Conservation (phyloP, 2,797 vertebrate species). For the Leptodactylus fallax region DNA sequence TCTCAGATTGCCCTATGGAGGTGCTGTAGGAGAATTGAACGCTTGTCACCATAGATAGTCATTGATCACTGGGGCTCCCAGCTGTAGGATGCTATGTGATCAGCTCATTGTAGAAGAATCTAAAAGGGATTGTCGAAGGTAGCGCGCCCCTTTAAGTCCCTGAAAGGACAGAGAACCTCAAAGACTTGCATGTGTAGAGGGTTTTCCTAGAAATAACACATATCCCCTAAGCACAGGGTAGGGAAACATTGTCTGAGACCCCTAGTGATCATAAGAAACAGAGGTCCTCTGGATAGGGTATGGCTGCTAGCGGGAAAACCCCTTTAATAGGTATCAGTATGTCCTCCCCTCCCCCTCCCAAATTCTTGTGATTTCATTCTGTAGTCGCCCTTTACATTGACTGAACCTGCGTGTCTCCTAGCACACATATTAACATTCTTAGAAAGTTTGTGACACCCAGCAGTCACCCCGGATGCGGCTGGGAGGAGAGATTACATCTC, state of each 20-base stretch:
- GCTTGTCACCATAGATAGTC: neutral
- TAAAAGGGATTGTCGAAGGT: no score
- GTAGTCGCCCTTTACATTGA: neutral
- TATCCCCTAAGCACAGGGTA: no score
- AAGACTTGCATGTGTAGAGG: no score
- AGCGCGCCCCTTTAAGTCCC: no score
- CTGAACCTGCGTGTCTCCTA: neutral
- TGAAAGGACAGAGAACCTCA: no score
- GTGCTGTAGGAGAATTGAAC: neutral
- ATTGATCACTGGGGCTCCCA: neutral
- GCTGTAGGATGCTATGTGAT: neutral
- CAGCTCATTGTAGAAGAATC: neutral
- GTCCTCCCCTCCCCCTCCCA: neutral
- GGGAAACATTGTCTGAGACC: no score
- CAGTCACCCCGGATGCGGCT: neutral
- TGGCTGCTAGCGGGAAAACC: no score
- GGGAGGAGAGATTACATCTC: neutral
- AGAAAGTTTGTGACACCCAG: constrained; percentile 31
- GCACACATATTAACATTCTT: constrained; percentile 6
- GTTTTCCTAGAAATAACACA: no score
- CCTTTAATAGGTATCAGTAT: neutral
- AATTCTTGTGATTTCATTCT: neutral
- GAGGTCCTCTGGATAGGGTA: no score
- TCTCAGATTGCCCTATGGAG: neutral
- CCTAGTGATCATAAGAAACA: no score